Evolutionary conservation across 2,888 invertebrate genomes (phyloP).

Genomic region (Keiferia lycopersicella): DNA sequence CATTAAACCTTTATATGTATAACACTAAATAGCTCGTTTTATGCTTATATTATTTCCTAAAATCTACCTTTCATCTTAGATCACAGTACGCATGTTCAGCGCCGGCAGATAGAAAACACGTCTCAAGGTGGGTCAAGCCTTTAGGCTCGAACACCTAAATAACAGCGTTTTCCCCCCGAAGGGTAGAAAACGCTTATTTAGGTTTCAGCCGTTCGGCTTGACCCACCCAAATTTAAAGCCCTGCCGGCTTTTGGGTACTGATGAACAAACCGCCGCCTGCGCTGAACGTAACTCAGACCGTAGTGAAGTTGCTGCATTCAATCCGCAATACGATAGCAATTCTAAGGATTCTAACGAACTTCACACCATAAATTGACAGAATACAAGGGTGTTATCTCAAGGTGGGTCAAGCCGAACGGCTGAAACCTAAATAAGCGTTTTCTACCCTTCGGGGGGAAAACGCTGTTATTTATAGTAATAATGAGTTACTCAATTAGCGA

Average conservation of each 20-base stretch:
- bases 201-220: constrained; percentile 28
- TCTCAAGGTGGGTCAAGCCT: constrained; percentile 23
- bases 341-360: no score
- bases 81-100: constrained; percentile 29
- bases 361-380: no score
- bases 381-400: no score
- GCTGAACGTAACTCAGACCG: background rate
- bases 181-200: constrained; percentile 28
- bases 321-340: no score
- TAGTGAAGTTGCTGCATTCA: background rate
- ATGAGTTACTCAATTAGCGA: no score
- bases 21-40: background rate
- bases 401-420: no score
- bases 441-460: no score
- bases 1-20: background rate
- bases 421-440: no score
- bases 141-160: constrained; percentile 29
- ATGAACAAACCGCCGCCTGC: background rate
- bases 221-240: constrained; percentile 18
- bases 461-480: no score
- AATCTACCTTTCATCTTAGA: background rate
- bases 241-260: constrained; percentile 20
- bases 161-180: constrained; percentile 28
- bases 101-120: constrained; percentile 29
- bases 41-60: background rate